Conservation (phyloP, 1,140 invertebrate genomes). For the Laupala kohalensis region DNA sequence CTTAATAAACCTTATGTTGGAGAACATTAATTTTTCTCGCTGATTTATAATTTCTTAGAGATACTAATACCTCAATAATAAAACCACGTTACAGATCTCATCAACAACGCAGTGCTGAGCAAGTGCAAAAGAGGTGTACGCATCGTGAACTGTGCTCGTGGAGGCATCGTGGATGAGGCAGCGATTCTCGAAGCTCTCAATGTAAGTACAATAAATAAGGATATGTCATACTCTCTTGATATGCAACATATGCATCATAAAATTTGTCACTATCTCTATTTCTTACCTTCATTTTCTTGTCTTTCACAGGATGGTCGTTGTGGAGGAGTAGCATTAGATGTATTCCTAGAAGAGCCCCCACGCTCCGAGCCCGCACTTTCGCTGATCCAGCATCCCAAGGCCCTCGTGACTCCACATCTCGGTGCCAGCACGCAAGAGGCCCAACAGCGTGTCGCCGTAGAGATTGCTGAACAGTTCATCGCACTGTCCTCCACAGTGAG, state of each 20-base stretch:
- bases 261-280: background rate
- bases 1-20: too few species aligned
- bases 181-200: constrained; percentile 58
- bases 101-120: constrained; percentile 60
- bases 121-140: constrained; percentile 80
- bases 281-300: background rate
- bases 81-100: constrained; percentile 82
- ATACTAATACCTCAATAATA: too few species aligned
- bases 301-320: constrained; percentile 51
- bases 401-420: constrained; percentile 88
- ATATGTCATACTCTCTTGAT: background rate
- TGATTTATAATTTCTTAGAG: too few species aligned
- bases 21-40: too few species aligned
- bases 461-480: constrained; percentile 89
- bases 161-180: constrained; percentile 79
- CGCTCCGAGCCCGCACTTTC: constrained; percentile 51
- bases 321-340: constrained; percentile 85
- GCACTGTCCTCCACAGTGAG: constrained; percentile 43
- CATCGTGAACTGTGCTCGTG: constrained; percentile 89
- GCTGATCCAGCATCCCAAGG: constrained; percentile 63
- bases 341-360: constrained; percentile 78
- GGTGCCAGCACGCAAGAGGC: constrained; percentile 89
- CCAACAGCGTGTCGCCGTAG: constrained; percentile 79
- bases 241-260: background rate
- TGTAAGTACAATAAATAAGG: constrained; percentile 16